Evolutionary conservation across 2,888 invertebrate genomes (phyloP), one percentile per base, ranked within the genome.

Genomic region (Orchestes rusci): DNA sequence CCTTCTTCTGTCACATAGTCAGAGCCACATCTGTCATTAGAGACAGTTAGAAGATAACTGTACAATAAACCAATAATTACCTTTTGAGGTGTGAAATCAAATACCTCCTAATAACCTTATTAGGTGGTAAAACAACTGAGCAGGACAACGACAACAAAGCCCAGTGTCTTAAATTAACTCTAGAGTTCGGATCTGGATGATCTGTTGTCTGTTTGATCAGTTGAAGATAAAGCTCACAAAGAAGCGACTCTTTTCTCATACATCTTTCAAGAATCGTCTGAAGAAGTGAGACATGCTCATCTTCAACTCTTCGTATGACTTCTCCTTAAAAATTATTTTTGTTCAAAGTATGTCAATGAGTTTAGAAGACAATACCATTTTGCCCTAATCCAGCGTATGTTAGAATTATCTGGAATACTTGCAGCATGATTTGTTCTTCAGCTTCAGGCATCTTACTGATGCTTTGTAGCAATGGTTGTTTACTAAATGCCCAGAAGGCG

Each of bases 1-100:
- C 93, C 94, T 69, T 95, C 94, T 67, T 94, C 93, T 0, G 90
- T 89, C 0, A 86, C 80, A 56, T 84, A 86, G 67, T 90, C 88
- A 50, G 87, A 82, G 19, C 91, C 84, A 62, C 93, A 88, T 58
- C 90, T 79, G 20, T 7, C 5, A 23, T 23, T 7, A 7, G 23
- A 23, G 7, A 23, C 10, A n/a, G n/a, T n/a, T n/a, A n/a, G n/a
- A n/a, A n/a, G n/a, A n/a, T n/a, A n/a, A n/a, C n/a, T n/a, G 23
- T 23, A 23, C 5, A 23, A 23, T 10, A 23, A 23, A 23, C 5
- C 10, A 23, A 16, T 19, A 2, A 23, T 13, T 36, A 46, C 50
- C 50, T 33, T 55, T 91, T 85, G 59, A 95, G 73, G 66, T 95
- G 95, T 0, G 91, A 84, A 32, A 91, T 82, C 41, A 95, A 73